Conservation (phyloP, 2,113 vertebrate species). For the Hypomesus transpacificus region DNA sequence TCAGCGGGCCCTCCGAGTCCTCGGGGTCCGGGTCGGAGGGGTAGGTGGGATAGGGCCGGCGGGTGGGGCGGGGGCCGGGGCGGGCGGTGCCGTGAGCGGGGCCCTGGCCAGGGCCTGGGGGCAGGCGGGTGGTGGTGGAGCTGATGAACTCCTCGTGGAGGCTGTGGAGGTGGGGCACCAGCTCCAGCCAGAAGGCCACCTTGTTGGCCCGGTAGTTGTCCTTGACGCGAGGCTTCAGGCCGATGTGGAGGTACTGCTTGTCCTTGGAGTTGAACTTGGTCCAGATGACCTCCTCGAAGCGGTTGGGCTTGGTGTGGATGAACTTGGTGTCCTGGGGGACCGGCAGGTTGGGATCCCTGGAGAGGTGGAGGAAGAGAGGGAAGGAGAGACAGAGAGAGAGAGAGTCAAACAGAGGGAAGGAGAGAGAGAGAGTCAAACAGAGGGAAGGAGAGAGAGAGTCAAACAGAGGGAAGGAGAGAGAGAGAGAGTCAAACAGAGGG, state of each 20-base stretch:
- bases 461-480: too few relatives aligned
- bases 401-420: neutral
- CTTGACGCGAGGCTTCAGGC: conserved; percentile 84
- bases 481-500: neutral
- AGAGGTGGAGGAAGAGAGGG: neutral
- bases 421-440: neutral
- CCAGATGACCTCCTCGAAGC: conserved; percentile 93
- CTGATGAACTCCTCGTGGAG: conserved; percentile 76
- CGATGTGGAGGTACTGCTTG: conserved; percentile 92
- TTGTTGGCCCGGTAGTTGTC: conserved; percentile 93
- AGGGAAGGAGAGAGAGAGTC: neutral
- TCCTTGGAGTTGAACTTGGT: conserved; percentile 94
- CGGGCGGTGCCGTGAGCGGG: conserved; percentile 60
- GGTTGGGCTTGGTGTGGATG: conserved; percentile 93
- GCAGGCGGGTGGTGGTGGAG: conserved; percentile 75
- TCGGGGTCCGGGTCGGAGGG: conserved; percentile 71
- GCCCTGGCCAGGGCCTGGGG: conserved; percentile 66
- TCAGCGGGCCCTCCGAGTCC: conserved; percentile 36
- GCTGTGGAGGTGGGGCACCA: conserved; percentile 88
- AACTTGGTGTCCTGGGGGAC: conserved; percentile 94
- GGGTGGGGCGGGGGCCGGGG: conserved; percentile 66
- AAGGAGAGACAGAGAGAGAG: neutral
- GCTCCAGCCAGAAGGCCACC: conserved; percentile 91
- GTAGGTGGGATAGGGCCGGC: conserved; percentile 75
- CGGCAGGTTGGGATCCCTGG: conserved; percentile 86